Conservation (phyloP, 1,140 invertebrate genomes). For the Drosophila chauvacae region DNA sequence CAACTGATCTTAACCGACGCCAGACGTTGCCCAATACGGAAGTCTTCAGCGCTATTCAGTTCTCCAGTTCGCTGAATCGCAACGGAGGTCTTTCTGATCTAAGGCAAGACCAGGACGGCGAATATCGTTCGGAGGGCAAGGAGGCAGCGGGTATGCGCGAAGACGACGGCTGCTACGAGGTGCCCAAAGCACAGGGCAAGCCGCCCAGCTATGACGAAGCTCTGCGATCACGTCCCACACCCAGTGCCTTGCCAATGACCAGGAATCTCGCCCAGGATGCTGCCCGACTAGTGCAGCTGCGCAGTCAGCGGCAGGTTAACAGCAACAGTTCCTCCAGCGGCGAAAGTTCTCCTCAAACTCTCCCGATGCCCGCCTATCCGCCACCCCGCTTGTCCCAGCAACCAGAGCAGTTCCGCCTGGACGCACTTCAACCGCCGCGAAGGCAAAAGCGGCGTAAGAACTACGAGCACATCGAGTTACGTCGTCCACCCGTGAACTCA, state of each 20-base stretch:
- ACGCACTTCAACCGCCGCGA: slow-evolving; percentile 49
- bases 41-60: slow-evolving; percentile 76
- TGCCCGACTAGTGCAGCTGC: slow-evolving; percentile 56
- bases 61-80: slow-evolving; percentile 76
- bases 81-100: slow-evolving; percentile 60
- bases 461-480: slow-evolving; percentile 75
- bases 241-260: slow-evolving; percentile 29
- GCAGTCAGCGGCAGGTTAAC: slow-evolving; percentile 31
- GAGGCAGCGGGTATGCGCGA: slow-evolving; percentile 1
- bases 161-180: slow-evolving; percentile 67
- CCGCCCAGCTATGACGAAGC: slow-evolving; percentile 72
- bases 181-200: slow-evolving; percentile 56
- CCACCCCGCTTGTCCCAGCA: slow-evolving; percentile 70
- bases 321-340: slow-evolving; percentile 29
- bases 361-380: slow-evolving; percentile 76
- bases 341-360: slow-evolving; percentile 38
- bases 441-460: slow-evolving; percentile 70
- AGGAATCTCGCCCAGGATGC: slow-evolving; percentile 65
- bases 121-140: background rate
- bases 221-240: slow-evolving; percentile 38
- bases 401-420: slow-evolving; percentile 41
- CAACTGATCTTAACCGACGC: slow-evolving; percentile 59
- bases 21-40: slow-evolving; percentile 79
- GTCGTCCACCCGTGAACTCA: slow-evolving; percentile 68
- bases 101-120: slow-evolving; percentile 9